Evolutionary conservation across 2,113 vertebrate species (phyloP).

Genomic region (Eurystomus gularis): DNA sequence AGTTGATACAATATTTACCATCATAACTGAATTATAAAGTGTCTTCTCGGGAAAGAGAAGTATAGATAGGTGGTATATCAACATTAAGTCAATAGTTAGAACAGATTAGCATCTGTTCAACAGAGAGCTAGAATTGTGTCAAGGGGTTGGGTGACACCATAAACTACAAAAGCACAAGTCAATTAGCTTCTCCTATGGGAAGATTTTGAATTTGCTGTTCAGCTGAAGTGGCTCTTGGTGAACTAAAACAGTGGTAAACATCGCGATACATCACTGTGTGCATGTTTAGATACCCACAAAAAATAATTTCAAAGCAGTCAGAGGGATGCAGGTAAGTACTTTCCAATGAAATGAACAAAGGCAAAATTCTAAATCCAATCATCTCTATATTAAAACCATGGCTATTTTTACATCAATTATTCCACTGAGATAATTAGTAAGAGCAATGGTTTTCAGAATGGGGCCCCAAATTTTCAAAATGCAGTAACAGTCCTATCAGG

Average conservation of each 20-base stretch:
- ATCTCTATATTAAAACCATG: not conserved
- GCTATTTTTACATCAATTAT: not conserved
- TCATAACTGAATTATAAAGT: not conserved
- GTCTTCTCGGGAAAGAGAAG: not conserved
- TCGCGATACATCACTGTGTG: not conserved
- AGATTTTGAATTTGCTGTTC: not conserved
- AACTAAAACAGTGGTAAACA: not conserved
- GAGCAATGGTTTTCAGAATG: not conserved
- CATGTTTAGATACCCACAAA: not conserved
- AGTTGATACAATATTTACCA: not conserved
- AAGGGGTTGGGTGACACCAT: not conserved
- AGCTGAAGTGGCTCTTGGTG: not conserved
- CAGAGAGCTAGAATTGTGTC: not conserved
- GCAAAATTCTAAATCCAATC: not conserved
- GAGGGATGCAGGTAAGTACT: not conserved
- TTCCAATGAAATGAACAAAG: not conserved
- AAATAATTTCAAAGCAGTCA: not conserved
- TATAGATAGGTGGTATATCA: not conserved
- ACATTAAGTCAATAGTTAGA: not conserved
- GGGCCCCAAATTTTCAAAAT: not conserved
- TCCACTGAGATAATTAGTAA: not conserved
- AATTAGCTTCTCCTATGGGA: not conserved
- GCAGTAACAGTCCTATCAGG: not conserved
- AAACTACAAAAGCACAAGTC: constrained; percentile 3
- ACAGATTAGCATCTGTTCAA: not conserved